Evolutionary conservation across 2,888 invertebrate species (phyloP).

Genomic region (Lasius platythorax): DNA sequence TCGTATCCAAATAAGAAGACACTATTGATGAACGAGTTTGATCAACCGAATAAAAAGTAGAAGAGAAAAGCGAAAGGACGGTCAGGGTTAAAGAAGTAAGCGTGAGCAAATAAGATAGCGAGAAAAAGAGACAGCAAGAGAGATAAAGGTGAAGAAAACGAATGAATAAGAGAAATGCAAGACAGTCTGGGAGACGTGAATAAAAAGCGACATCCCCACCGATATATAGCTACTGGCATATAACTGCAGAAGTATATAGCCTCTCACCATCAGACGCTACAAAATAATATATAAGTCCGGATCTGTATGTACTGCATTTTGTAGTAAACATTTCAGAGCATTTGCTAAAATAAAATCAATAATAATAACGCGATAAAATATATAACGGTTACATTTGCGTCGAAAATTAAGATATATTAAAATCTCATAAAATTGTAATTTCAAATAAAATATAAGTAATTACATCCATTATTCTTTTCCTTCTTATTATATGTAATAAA

Average conservation of each 20-base stretch:
- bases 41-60: constrained; percentile 5
- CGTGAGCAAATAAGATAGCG: constrained; percentile 46
- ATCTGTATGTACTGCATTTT: not conserved
- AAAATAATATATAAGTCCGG: constrained; percentile 34
- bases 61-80: constrained; percentile 8
- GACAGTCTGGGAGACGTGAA: constrained; percentile 29
- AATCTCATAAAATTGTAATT: not conserved
- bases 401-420: not conserved
- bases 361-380: not conserved
- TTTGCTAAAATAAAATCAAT: constrained; percentile 17
- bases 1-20: constrained; percentile 31
- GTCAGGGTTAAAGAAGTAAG: constrained; percentile 9
- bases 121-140: constrained; percentile 4
- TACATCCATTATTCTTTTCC: not conserved
- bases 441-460: not conserved
- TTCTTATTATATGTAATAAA: not conserved
- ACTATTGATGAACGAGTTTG: constrained; percentile 24
- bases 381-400: not conserved
- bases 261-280: constrained; percentile 13
- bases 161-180: constrained; percentile 34
- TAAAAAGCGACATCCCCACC: constrained; percentile 33
- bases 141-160: constrained; percentile 5
- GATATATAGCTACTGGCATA: constrained; percentile 1
- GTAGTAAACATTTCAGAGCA: constrained; percentile 21
- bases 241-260: constrained; percentile 5